Percentiles rank a stretch among this genome's conserved stretches.
phyloP scores from a whole-genome alignment of 30 jellyfish, hydroid and myxozoan genomes.

The Hydra vulgaris region DNA sequence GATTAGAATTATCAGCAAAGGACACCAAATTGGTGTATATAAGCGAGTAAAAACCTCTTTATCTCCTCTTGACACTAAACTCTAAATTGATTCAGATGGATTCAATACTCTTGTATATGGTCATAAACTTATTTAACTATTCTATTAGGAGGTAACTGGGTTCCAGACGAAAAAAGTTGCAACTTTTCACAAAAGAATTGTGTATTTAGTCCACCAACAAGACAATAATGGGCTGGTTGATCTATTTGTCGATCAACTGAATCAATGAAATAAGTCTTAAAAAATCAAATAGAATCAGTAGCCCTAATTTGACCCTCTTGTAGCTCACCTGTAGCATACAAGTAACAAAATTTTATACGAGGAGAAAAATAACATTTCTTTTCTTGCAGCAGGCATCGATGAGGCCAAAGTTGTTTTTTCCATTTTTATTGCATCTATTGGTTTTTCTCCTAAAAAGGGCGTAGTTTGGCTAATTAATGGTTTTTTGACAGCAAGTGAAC shows the following conservation, averaged over 20 bases:
- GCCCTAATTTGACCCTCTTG: neutral
- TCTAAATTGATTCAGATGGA: neutral
- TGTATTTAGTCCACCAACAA: neutral
- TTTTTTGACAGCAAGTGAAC: neutral
- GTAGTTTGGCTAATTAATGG: neutral
- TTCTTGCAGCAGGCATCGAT: neutral
- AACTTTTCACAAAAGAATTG: neutral
- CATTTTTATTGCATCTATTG: neutral
- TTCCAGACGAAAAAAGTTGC: neutral
- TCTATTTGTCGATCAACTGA: neutral
- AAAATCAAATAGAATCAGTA: neutral
- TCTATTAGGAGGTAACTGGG: neutral
- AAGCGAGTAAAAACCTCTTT: neutral
- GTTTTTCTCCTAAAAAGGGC: neutral
- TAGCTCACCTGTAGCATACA: neutral
- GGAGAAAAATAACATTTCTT: neutral
- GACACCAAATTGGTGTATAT: neutral
- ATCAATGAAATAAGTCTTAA: neutral
- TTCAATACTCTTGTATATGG: neutral
- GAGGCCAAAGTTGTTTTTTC: neutral
- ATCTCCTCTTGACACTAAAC: neutral
- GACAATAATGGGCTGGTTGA: neutral
- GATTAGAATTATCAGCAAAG: neutral
- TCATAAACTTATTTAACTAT: neutral
- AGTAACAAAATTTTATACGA: neutral